Evolutionary conservation across 1,140 invertebrate genomes (phyloP), one percentile per base, ranked within the genome.

Genomic region (Camponotus pennsylvanicus): DNA sequence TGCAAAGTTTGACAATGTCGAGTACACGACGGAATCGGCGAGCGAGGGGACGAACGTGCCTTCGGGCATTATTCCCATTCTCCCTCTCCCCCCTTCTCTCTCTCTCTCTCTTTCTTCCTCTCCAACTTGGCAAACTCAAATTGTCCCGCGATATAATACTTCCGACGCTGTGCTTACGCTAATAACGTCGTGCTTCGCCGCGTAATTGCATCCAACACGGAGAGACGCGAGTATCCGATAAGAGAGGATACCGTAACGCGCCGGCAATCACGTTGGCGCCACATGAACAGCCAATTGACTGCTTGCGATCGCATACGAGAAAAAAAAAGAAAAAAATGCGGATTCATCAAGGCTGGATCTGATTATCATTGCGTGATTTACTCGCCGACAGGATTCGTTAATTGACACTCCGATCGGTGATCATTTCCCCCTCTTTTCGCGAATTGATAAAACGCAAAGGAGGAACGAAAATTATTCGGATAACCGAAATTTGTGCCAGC

Each of bases 1-100:
- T 37, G 37, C 37, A 42, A 89, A 85, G 42, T 66, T 85, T 88
- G 78, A 83, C 78, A 82, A 86, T 63, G 55, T 71, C 77, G 78
- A 49, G 64, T 79, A 66, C 67, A 32, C 13, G 27, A 42, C 27
- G 64, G 45, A 59, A 37, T 52, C 11, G 18, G 27, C 9, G 63
- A 52, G 45, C 21, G 13, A 52, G 52, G 32, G 7, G 45, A 52
- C 21, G 37, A 34, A 61, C 52, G 42, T 49, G 76, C 59, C 67
- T 67, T 67, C n/a, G 63, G 3, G 49, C 3, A 18, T 55, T 64
- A 57, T 79, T 86, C 55, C 45, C 67, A 64, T 80, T 80, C 49
- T 61, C 64, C 37, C 79, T 34, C 66, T 27, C 27, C 27, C 49
- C 55, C 64, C 37, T 66, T 21, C 66, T 73, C 70, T 75, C 37